These are phyloP conservation scores for Erebia epiphron DNA, from an alignment of 2,888 invertebrate genomes.

Conservation along the genomic window DNA sequence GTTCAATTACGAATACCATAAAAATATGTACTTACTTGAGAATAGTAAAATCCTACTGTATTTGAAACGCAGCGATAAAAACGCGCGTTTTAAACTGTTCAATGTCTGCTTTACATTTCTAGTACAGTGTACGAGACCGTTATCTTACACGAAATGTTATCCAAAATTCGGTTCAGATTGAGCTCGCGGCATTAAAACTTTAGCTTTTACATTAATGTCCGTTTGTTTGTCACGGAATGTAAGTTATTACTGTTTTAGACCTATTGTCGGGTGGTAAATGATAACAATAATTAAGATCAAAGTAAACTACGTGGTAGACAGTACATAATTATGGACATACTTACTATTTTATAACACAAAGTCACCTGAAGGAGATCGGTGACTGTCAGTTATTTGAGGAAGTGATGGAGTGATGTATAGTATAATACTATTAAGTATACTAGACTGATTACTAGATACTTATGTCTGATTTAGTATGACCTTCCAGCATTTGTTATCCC, in stretches of 20 bases:
- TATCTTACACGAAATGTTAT: constrained; percentile 31
- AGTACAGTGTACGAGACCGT: constrained; percentile 21
- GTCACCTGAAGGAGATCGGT: no score
- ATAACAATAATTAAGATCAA: background rate
- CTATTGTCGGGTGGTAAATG: background rate
- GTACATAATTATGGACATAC: no score
- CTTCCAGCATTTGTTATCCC: no score
- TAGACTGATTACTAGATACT: no score
- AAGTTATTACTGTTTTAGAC: background rate
- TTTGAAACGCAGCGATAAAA: background rate
- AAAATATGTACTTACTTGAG: no score
- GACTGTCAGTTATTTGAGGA: no score
- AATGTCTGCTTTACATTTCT: constrained; percentile 11
- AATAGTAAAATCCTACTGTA: background rate
- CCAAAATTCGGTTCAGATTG: constrained; percentile 24
- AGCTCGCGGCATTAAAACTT: constrained; percentile 18
- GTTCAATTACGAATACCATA: background rate
- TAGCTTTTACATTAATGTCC: constrained; percentile 5
- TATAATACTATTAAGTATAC: no score
- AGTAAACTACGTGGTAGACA: no score
- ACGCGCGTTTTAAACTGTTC: background rate
- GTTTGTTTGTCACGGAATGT: constrained; percentile 15
- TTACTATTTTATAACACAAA: no score
- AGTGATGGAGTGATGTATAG: no score
- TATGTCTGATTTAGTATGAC: no score